Evolutionary conservation across 35 echinoderm and acorn worm species (phyloP), one percentile per base, ranked within the genome.

Genomic region (Apostichopus parvimensis): DNA sequence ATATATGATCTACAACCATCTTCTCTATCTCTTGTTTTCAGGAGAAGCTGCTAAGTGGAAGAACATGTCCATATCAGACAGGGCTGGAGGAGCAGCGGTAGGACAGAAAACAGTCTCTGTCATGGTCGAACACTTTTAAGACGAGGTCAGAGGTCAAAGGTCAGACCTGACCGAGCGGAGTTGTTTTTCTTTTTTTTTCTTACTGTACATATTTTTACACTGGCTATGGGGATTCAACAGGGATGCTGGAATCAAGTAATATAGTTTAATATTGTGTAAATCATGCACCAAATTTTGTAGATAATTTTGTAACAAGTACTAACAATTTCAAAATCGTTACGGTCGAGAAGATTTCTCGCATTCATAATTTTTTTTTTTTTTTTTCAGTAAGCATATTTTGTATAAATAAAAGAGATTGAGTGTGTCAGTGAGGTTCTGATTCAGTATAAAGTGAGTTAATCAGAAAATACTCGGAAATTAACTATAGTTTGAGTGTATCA

Each of bases 121-220:
- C 5, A 83, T 98, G 77, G 96, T 98, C 8, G 96, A 98, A 73
- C 96, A 98, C 77, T 98, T 98, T 87, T 98, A 93, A 59, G 56
- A 6, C 20, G 54, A 59, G 71, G 20, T 75, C 71, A 6, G 54
- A 59, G 71, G 20, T 75, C 71, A 6, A 6, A 12, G 58, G 12
- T 61, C 7, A 45, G 34, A 45, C 34, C 58, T 75, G 71, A 75
- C 21, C 17, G 17, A 20, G 20, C 7, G 5, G 71, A 18, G 13
- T n/a, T 2, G 0, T 75, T 75, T 18, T 75, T 14, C 3, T 18
- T 22, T 24, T 75, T 14, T 75, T 18, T 75, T 22, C 71, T 68
- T 68, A 75, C 7, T 75, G 71, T 75, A 75, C 71, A 75, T 75
- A 75, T 75, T 18, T 75, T 75, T 75, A 75, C 15, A 75, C 21